Conservation (phyloP, 1,140 invertebrate genomes). For the Drosophila malerkotliana region DNA sequence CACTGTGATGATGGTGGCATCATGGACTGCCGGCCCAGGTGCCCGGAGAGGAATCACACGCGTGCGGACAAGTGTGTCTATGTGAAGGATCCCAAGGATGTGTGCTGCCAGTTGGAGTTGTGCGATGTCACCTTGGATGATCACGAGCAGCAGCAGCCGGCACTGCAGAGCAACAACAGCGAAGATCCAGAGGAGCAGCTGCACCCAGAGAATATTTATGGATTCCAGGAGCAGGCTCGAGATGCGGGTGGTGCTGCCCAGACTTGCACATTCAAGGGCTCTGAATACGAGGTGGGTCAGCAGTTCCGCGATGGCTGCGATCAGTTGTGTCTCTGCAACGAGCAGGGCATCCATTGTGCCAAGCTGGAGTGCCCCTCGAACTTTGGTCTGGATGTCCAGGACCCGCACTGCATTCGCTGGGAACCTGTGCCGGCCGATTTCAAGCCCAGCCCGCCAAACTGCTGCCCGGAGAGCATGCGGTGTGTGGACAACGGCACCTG, state of each 20-base stretch:
- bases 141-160: constrained; percentile 85
- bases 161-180: constrained; percentile 53
- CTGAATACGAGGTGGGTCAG: constrained; percentile 84
- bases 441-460: constrained; percentile 89
- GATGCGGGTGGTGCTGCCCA: constrained; percentile 52
- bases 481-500: constrained; percentile 92
- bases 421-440: constrained; percentile 90
- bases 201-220: constrained; percentile 30
- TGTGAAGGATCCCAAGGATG: constrained; percentile 90
- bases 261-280: constrained; percentile 68
- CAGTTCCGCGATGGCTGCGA: constrained; percentile 92
- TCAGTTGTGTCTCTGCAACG: constrained; percentile 88
- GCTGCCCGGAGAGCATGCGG: constrained; percentile 91
- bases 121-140: constrained; percentile 92
- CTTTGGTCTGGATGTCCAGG: constrained; percentile 92
- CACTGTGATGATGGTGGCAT: constrained; percentile 89
- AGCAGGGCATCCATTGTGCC: constrained; percentile 88
- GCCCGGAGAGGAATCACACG: constrained; percentile 77
- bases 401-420: constrained; percentile 93
- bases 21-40: constrained; percentile 78
- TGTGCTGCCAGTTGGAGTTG: constrained; percentile 92
- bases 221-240: constrained; percentile 65
- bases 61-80: constrained; percentile 88
- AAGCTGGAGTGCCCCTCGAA: constrained; percentile 92
- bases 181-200: constrained; percentile 52